A percentile compares a stretch with the other conserved stretches of the same genome.
These are phyloP conservation scores for Amblyopsis rosae DNA, from an alignment of 2,113 vertebrate species.

Conservation along the genomic window DNA sequence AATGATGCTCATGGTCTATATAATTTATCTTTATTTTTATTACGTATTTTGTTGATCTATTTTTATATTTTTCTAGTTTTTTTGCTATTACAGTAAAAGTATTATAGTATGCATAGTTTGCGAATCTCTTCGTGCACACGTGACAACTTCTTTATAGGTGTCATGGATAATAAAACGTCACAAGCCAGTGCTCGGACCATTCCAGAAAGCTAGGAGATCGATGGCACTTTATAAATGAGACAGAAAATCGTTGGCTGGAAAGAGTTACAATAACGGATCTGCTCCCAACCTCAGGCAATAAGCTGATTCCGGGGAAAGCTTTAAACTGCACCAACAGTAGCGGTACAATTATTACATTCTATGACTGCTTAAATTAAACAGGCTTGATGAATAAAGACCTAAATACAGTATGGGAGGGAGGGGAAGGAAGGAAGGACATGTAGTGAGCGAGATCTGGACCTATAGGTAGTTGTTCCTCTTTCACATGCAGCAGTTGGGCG, in stretches of 20 bases:
- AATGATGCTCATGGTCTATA: no score
- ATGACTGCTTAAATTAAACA: not conserved
- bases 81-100: no score
- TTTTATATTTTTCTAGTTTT: no score
- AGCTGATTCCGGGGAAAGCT: constrained; percentile 28
- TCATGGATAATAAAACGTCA: not conserved
- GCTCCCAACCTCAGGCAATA: constrained; percentile 20
- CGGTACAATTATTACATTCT: constrained; percentile 1
- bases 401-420: not conserved
- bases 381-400: not conserved
- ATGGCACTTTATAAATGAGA: constrained; percentile 44
- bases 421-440: constrained; percentile 10
- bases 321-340: constrained; percentile 20
- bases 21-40: no score
- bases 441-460: constrained; percentile 16
- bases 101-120: no score
- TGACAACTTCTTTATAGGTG: not conserved
- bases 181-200: not conserved
- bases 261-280: constrained; percentile 39
- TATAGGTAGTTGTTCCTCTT: constrained; percentile 19
- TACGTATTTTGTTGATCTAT: no score
- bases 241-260: constrained; percentile 57
- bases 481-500: constrained; percentile 37
- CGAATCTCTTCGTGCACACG: no score
- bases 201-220: constrained; percentile 24